phyloP scores from a whole-genome alignment of 1,140 invertebrate species.

The Globodera rostochiensis region DNA sequence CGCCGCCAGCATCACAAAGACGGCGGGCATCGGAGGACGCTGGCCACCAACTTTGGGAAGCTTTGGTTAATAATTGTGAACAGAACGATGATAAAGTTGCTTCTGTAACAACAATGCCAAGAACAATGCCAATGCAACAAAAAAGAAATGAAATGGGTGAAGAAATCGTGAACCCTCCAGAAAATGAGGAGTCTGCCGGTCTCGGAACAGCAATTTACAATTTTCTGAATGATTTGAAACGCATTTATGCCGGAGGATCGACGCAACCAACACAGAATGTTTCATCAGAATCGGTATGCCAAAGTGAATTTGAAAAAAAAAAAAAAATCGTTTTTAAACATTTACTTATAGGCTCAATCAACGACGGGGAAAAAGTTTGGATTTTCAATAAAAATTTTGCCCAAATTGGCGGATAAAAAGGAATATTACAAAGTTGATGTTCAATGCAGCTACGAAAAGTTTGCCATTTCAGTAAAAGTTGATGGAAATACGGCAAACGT shows the following conservation, averaged over 20 bases:
- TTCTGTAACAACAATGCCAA: neutral
- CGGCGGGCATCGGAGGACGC: no score
- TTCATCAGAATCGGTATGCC: no score
- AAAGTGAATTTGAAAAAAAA: no score
- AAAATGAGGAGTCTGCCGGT: neutral
- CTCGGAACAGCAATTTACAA: neutral
- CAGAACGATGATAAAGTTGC: neutral
- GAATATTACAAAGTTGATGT: neutral
- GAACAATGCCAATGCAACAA: no score
- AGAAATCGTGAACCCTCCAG: no score
- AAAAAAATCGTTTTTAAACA: neutral
- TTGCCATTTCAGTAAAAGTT: neutral
- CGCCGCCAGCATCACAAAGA: no score
- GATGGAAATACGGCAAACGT: neutral
- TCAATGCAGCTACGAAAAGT: neutral
- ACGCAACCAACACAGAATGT: no score
- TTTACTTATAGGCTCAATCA: neutral
- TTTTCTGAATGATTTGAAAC: neutral
- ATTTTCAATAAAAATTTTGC: conserved; percentile 1
- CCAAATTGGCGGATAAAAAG: neutral
- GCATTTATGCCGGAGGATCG: neutral
- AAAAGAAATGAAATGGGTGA: no score
- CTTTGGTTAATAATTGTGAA: neutral
- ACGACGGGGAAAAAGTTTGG: neutral
- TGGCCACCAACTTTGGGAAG: no score